phyloP scores from a whole-genome alignment of 2,888 invertebrate genomes.

The Diaperis boleti region DNA sequence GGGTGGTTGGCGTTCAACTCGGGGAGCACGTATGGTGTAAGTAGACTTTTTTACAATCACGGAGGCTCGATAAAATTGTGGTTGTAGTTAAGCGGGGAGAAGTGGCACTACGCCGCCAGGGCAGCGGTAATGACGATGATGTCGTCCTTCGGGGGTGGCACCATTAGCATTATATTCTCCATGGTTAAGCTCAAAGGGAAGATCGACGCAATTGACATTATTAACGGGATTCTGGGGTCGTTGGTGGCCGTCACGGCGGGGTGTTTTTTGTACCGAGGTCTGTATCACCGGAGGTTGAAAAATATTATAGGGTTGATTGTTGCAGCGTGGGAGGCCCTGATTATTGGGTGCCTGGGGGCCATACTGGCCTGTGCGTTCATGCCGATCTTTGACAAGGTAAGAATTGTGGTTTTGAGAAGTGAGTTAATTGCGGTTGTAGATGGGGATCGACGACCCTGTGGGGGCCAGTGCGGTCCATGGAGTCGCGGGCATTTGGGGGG shows the following conservation, averaged over 20 bases:
- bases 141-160: conserved; percentile 90
- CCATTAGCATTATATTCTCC: conserved; percentile 76
- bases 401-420: too few relatives aligned
- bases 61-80: background rate
- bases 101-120: conserved; percentile 92
- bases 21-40: conserved; percentile 86
- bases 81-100: conserved; percentile 78
- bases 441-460: conserved; percentile 90
- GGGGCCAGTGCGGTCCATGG: conserved; percentile 93
- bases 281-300: background rate
- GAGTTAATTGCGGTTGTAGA: conserved; percentile 57
- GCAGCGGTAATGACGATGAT: conserved; percentile 93
- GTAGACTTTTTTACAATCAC: conserved; percentile 43
- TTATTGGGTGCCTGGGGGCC: conserved; percentile 86
- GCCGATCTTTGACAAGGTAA: conserved; percentile 79
- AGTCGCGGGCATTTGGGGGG: conserved; percentile 81
- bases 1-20: conserved; percentile 97
- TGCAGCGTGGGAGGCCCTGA: conserved; percentile 83
- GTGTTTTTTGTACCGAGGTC: conserved; percentile 81
- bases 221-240: conserved; percentile 89
- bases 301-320: too few relatives aligned
- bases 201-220: conserved; percentile 86
- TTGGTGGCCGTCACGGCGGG: conserved; percentile 91
- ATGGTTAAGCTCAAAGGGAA: conserved; percentile 76
- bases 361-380: conserved; percentile 77